Evolutionary conservation across 2,888 invertebrate species (phyloP).

Genomic region (Phyllotreta striolata): DNA sequence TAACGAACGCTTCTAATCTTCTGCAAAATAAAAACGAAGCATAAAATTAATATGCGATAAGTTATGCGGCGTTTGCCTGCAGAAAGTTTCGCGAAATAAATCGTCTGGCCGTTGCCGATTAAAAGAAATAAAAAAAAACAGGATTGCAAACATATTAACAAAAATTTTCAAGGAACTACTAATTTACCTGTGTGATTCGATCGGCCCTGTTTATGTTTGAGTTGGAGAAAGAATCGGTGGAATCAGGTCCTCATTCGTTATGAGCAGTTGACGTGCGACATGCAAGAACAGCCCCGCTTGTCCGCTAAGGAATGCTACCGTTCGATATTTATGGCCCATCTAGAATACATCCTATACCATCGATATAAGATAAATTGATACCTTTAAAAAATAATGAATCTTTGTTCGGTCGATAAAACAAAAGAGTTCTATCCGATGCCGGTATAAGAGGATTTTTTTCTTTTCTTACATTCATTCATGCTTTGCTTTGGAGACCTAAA

Average conservation of each 20-base stretch:
- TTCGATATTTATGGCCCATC: slow-evolving; percentile 58
- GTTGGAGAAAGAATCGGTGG: slow-evolving; percentile 22
- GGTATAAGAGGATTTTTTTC: slow-evolving; percentile 27
- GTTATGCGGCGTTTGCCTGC: too few species aligned
- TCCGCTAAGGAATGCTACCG: slow-evolving; percentile 58
- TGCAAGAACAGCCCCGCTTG: slow-evolving; percentile 57
- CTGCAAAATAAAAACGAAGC: too few species aligned
- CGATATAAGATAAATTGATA: slow-evolving; percentile 55
- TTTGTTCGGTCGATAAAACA: slow-evolving; percentile 41
- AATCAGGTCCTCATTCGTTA: slow-evolving; percentile 55
- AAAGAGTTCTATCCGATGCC: slow-evolving; percentile 38
- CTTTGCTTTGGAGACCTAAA: slow-evolving; percentile 24
- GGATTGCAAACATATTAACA: slow-evolving; percentile 25
- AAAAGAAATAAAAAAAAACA: slow-evolving; percentile 19
- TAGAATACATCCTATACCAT: slow-evolving; percentile 55
- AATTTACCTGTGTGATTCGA: slow-evolving; percentile 34
- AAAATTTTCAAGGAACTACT: slow-evolving; percentile 31
- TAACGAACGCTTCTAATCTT: too few species aligned
- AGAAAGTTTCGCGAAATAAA: background rate
- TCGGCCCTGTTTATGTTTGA: slow-evolving; percentile 41
- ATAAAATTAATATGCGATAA: too few species aligned
- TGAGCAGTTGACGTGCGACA: slow-evolving; percentile 55
- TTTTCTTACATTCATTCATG: slow-evolving; percentile 33
- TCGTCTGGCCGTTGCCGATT: slow-evolving; percentile 15
- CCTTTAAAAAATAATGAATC: slow-evolving; percentile 46